Base-by-base conservation (phyloP, 2,888 invertebrate genomes). In the Chironomus tentans region DNA sequence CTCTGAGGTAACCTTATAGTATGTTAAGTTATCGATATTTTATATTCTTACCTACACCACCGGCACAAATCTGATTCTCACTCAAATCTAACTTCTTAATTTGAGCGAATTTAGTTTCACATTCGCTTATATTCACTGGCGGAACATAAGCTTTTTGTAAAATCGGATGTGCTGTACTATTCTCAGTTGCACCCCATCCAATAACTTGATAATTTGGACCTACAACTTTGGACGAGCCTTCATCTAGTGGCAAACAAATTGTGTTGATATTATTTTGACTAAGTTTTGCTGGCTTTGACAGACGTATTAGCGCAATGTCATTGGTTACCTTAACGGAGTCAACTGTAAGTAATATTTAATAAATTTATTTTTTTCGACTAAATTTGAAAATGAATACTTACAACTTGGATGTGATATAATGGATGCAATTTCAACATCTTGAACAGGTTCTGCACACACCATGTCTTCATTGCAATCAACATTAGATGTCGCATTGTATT, bases 141-240 rank as follows among this genome's bases (percentile, higher is more conserved):
- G 68, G 68, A 15, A 76, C n/a, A n/a, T 3, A 15, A 7, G 76
- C 76, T 74, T 79, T 79, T 2, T 78, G 78, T 3, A 80, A 68
- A 13, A 76, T 70, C 71, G 79, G 79, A 24, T 69, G 76, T 1
- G 28, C n/a, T 0, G 46, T 62, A 4, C 78, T 78, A 0, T 69
- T 68, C 73, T 79, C 79, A 4, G 80, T 80, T 2, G 78, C 73
- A 15, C 81, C 81, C 80, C 80, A 81, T n/a, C 81, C 81, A n/a
- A 79, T 78, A 0, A 79, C 79, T 2, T 77, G 62, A 38, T 77
- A 77, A 62, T 77, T 76, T 0, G 5, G 61, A 13, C 47, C 61
- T 22, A 74, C n/a, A 1, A 38, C 68, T 48, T 48, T 22, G 0
- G 65, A 18, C 1, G 18, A 21, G 6, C 77, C 68, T 7, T 46